Conservation (phyloP, 2,797 vertebrate genomes). For the Oreochromis grahami region DNA sequence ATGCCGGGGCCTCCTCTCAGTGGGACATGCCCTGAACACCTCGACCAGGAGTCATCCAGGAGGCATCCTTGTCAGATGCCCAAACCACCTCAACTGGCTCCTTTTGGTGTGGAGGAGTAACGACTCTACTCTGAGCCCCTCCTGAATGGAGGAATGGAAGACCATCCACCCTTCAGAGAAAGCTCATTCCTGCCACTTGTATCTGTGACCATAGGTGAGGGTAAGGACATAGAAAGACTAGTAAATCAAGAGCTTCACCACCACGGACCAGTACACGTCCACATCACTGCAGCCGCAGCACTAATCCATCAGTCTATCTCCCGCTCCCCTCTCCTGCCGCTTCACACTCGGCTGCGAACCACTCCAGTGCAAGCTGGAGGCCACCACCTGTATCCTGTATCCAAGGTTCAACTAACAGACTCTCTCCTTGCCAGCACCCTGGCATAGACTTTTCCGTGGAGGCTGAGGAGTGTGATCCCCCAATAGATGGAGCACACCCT, state of each 20-base stretch:
- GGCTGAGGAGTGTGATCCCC: fast-evolving
- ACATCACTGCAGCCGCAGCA: neutral
- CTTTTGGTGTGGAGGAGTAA: too few species aligned
- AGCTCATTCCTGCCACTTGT: neutral
- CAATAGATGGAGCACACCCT: fast-evolving
- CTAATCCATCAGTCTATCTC: neutral
- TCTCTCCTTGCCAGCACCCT: neutral
- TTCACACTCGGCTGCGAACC: neutral
- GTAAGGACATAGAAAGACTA: neutral
- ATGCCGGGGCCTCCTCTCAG: fast-evolving
- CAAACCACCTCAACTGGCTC: too few species aligned
- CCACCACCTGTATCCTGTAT: fast-evolving
- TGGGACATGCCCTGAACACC: neutral
- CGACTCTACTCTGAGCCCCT: neutral
- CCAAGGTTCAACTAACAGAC: neutral
- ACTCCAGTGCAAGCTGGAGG: fast-evolving
- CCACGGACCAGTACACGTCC: neutral
- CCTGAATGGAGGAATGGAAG: fast-evolving
- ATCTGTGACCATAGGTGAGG: neutral
- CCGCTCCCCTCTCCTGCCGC: fast-evolving
- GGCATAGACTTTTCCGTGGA: neutral
- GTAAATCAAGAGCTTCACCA: neutral
- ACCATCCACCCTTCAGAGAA: neutral
- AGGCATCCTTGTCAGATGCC: fast-evolving
- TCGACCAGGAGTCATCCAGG: neutral